These are phyloP conservation scores for Tinea pellionella DNA, from an alignment of 2,888 invertebrate genomes.

Conservation along the genomic window DNA sequence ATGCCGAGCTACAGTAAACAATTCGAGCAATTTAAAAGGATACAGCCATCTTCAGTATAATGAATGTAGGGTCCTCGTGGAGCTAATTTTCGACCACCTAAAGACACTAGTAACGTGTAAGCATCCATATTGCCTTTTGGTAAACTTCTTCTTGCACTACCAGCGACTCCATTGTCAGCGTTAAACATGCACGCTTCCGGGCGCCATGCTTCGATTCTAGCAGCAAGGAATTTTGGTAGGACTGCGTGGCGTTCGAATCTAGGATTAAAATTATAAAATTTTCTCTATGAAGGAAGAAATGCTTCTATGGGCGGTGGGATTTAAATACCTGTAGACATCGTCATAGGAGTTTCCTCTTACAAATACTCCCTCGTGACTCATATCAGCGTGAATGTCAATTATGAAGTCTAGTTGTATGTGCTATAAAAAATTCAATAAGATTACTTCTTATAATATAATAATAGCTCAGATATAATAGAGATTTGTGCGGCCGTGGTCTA, in stretches of 20 bases:
- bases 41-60: conserved; percentile 96
- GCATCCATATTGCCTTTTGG: conserved; percentile 82
- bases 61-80: conserved; percentile 78
- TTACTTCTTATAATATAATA: too few species aligned
- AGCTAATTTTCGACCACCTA: conserved; percentile 86
- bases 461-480: too few species aligned
- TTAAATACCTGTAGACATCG: conserved; percentile 82
- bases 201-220: conserved; percentile 90
- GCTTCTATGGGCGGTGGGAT: too few species aligned
- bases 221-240: conserved; percentile 90
- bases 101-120: conserved; percentile 90
- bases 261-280: neutral
- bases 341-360: conserved; percentile 95
- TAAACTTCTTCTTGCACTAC: conserved; percentile 87
- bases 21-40: too few species aligned
- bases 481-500: too few species aligned
- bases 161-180: conserved; percentile 85
- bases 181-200: conserved; percentile 91
- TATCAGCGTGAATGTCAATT: conserved; percentile 94
- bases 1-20: too few species aligned
- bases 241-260: conserved; percentile 94
- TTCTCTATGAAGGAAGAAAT: neutral
- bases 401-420: conserved; percentile 87
- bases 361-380: conserved; percentile 92
- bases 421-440: conserved; percentile 44